phyloP scores from a whole-genome alignment of 2,888 invertebrate genomes.

The Pristionchus entomophagus region DNA sequence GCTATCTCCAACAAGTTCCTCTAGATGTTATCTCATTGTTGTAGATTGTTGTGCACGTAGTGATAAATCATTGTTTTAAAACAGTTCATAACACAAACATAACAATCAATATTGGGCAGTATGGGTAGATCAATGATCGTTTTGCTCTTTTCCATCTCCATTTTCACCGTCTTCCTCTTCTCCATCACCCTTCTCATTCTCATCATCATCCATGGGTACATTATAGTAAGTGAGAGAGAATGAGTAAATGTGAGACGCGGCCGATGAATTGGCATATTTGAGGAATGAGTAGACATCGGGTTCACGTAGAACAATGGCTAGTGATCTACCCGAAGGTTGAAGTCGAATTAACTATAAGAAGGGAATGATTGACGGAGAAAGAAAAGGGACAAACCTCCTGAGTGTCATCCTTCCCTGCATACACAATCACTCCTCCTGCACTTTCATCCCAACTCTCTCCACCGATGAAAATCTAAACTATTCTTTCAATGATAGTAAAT shows the following conservation, averaged over 20 bases:
- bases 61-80: not conserved
- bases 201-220: constrained; percentile 45
- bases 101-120: not conserved
- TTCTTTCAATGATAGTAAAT: not conserved
- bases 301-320: constrained; percentile 68
- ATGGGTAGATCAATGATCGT: not conserved
- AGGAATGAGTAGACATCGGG: constrained; percentile 70
- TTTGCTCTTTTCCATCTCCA: not conserved
- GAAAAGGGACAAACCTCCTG: constrained; percentile 58
- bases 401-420: constrained; percentile 64
- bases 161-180: not conserved
- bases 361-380: no score
- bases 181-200: not conserved
- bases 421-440: constrained; percentile 66
- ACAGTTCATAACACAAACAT: constrained; percentile 16
- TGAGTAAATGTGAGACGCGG: constrained; percentile 55
- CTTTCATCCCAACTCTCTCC: constrained; percentile 57
- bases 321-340: constrained; percentile 59
- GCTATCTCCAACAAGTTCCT: constrained; percentile 75
- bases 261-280: constrained; percentile 66
- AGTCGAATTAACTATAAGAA: constrained; percentile 15
- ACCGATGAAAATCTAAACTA: constrained; percentile 66
- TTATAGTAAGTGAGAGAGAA: constrained; percentile 57
- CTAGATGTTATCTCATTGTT: constrained; percentile 8
- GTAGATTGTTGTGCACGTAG: not conserved